A percentile compares a stretch with the other conserved stretches of the same genome.
Conservation (phyloP, 2,113 vertebrate species). For the Anguilla rostrata region DNA sequence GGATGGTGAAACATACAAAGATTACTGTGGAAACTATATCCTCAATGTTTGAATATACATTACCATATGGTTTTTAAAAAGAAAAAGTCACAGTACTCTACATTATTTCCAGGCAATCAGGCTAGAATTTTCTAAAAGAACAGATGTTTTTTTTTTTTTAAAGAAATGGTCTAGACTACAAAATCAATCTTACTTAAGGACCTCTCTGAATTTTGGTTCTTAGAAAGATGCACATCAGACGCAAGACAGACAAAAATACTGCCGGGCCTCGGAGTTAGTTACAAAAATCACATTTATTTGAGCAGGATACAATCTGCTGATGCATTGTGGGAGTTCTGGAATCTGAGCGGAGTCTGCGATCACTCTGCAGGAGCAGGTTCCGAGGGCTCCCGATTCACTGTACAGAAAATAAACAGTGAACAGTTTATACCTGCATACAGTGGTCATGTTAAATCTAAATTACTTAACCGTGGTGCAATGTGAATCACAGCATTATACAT, state of each 20-base stretch:
- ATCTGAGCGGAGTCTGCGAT: conserved; percentile 29
- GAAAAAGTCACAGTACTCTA: background rate
- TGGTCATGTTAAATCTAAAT: background rate
- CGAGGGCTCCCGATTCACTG: conserved; percentile 68
- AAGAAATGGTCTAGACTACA: background rate
- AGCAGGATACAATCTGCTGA: background rate
- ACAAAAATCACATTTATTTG: background rate
- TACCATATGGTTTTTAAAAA: background rate
- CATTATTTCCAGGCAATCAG: background rate
- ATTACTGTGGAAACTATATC: background rate
- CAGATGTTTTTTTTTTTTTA: background rate
- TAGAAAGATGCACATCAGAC: background rate
- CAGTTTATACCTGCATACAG: background rate
- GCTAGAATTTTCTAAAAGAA: background rate
- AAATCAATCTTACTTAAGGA: background rate
- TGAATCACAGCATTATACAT: background rate
- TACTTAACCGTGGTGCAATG: background rate
- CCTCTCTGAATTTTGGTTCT: background rate
- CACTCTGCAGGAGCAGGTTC: conserved; percentile 66
- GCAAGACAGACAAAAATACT: background rate
- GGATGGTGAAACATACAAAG: background rate
- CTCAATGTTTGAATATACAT: background rate
- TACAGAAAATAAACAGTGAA: background rate
- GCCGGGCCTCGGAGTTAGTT: background rate
- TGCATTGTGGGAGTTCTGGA: background rate